A percentile compares a stretch with the other conserved stretches of the same genome.
Conservation (phyloP, 2,888 invertebrate species). For the Drosophila paranaensis region DNA sequence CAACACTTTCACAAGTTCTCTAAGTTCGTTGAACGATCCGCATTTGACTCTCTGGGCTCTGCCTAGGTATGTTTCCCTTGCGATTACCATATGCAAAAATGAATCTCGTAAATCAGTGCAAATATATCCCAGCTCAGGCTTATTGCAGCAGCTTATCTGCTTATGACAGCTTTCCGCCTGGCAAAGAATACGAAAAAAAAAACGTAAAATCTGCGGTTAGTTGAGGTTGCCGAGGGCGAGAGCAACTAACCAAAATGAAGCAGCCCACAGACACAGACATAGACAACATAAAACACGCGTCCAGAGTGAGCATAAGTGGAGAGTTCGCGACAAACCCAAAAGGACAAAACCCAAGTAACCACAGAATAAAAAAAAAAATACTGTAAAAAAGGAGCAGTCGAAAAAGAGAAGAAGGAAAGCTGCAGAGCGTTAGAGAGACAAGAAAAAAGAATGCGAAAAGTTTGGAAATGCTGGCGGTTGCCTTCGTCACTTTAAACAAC, state of each 20-base stretch:
- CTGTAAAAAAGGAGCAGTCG: slow-evolving; percentile 33
- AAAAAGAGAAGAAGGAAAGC: slow-evolving; percentile 43
- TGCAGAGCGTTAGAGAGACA: slow-evolving; percentile 31
- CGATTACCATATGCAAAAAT: slow-evolving; percentile 80
- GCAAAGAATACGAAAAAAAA: slow-evolving; percentile 20
- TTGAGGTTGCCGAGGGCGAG: slow-evolving; percentile 19
- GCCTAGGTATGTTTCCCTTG: slow-evolving; percentile 43
- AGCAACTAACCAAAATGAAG: slow-evolving; percentile 54
- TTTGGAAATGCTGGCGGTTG: slow-evolving; percentile 50
- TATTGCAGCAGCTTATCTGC: slow-evolving; percentile 84
- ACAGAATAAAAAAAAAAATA: slow-evolving; percentile 38
- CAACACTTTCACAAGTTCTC: not conserved
- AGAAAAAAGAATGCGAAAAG: slow-evolving; percentile 41
- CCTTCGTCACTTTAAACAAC: slow-evolving; percentile 65
- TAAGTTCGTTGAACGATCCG: slow-evolving; percentile 70
- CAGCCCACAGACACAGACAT: slow-evolving; percentile 63
- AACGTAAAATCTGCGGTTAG: slow-evolving; percentile 2
- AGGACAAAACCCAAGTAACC: slow-evolving; percentile 67
- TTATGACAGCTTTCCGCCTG: slow-evolving; percentile 84
- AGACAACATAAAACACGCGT: slow-evolving; percentile 76
- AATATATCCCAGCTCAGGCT: slow-evolving; percentile 80
- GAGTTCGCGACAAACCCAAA: slow-evolving; percentile 62
- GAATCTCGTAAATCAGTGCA: slow-evolving; percentile 81
- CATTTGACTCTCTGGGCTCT: not conserved
- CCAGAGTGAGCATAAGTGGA: slow-evolving; percentile 50